These are phyloP conservation scores for Ptychobarbus kaznakovi DNA, from an alignment of 2,797 vertebrate species.

Conservation along the genomic window DNA sequence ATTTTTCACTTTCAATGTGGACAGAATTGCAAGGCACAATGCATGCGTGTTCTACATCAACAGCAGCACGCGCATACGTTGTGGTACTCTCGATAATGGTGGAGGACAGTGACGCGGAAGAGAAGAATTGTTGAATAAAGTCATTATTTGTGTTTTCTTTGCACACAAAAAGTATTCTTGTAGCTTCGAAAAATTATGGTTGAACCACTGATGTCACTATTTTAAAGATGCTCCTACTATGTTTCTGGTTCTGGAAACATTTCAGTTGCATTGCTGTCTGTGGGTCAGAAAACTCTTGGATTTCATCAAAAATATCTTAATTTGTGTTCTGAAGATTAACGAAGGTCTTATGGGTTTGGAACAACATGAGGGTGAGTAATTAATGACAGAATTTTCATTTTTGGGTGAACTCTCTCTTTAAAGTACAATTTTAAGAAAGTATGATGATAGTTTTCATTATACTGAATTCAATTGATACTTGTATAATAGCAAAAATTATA, in stretches of 20 bases:
- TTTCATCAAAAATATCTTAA: background rate
- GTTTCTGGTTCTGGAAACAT: background rate
- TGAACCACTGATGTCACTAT: too few relatives aligned
- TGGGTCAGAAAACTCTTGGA: background rate
- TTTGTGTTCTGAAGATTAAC: background rate
- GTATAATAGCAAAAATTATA: background rate
- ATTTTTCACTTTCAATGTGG: background rate
- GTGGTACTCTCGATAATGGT: background rate
- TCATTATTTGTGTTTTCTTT: background rate
- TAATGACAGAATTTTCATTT: background rate
- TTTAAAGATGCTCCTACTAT: background rate
- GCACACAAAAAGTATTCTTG: too few relatives aligned
- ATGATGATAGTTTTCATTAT: background rate
- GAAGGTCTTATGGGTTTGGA: background rate
- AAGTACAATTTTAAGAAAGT: background rate
- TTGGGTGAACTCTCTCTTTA: background rate
- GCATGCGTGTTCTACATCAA: too few relatives aligned
- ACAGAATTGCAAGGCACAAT: background rate
- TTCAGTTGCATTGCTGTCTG: background rate
- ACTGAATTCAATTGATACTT: background rate
- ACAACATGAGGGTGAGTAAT: background rate
- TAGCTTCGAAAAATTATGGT: too few relatives aligned
- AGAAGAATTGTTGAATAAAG: background rate
- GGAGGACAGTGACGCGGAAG: too few relatives aligned
- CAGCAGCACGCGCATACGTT: background rate